A percentile compares a stretch with the other conserved stretches of the same genome.
Conservation (phyloP, 1,140 invertebrate genomes). For the Drosophila ananassae region DNA sequence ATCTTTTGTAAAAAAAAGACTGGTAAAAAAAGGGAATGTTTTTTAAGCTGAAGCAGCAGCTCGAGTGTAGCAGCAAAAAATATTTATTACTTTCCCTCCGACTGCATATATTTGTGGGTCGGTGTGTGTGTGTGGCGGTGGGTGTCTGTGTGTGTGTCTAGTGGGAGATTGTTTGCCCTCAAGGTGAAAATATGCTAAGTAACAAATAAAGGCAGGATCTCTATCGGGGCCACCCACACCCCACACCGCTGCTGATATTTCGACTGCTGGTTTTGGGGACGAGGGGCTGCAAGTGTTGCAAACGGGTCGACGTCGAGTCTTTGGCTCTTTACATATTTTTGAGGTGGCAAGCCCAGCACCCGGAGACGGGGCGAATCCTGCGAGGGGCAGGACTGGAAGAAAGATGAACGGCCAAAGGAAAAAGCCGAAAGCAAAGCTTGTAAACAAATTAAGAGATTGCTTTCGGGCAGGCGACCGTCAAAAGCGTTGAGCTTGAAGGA, state of each 20-base stretch:
- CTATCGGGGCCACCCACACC: conserved; percentile 50
- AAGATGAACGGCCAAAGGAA: conserved; percentile 55
- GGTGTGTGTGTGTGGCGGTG: conserved; percentile 11
- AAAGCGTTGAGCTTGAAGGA: conserved; percentile 71
- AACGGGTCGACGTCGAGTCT: conserved; percentile 60
- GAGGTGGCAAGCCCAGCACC: conserved; percentile 68
- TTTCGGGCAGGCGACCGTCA: conserved; percentile 73
- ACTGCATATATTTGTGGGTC: conserved; percentile 19
- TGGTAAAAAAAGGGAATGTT: conserved; percentile 37
- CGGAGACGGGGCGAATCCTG: background rate
- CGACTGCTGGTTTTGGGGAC: background rate
- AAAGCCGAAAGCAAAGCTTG: conserved; percentile 76
- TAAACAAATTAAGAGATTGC: conserved; percentile 82
- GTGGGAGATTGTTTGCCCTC: conserved; percentile 76
- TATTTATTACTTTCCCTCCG: conserved; percentile 69
- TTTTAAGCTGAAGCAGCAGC: conserved; percentile 58
- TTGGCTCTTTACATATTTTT: conserved; percentile 78
- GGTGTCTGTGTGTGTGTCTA: conserved; percentile 47
- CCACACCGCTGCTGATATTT: background rate
- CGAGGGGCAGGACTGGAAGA: conserved; percentile 8
- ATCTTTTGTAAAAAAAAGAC: conserved; percentile 33
- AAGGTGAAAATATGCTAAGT: conserved; percentile 81
- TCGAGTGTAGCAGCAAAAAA: conserved; percentile 61
- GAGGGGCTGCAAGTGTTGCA: conserved; percentile 49
- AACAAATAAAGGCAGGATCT: conserved; percentile 80